Base-by-base conservation (phyloP, 2,888 invertebrate genomes). In the Troides helena region DNA sequence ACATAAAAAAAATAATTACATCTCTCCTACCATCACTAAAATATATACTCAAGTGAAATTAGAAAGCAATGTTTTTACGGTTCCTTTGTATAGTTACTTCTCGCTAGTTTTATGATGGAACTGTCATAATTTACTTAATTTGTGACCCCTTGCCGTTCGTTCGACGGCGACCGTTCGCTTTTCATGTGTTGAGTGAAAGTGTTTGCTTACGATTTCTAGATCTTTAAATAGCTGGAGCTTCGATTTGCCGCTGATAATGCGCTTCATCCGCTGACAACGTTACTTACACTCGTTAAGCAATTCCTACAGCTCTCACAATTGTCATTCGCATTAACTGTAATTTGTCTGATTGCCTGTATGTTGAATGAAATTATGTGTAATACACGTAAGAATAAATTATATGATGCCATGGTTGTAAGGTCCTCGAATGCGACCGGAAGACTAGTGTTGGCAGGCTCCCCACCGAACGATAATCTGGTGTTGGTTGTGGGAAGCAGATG, bases 161-260 rank as follows among this genome's bases (percentile, higher is more conserved):
- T 67, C 58, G 17, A 50, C 62, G 67, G 62, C 62, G 46, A 50
- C 57, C 60, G 25, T 62, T 58, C 56, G 62, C 67, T 62, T 56
- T 56, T 65, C 30, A 65, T 70, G 73, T 69, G 76, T 65, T 18
- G 65, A 71, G 73, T 69, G 76, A 76, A 75, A 75, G 75, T 75
- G 70, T 71, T 50, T 65, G 71, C 71, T 74, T 68, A 68, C 70
- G 72, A 70, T 72, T 68, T 74, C 59, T 69, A 70, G 68, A 69
- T 69, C 62, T 68, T 64, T 71, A 59, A 73, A 71, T 68, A 71
- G 69, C 30, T 17, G 23, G 23, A 60, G 30, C 14, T 10, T 60
- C 50, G 30, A 50, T 36, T 25, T 25, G 1, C 50, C 62, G 17
- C 18, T 63, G 30, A 30, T n/a, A n/a, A 39, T 61, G 39, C n/a